Evolutionary conservation across 1,140 invertebrate genomes (phyloP), one percentile per base, ranked within the genome.

Genomic region (Akabosia matsudoensis): DNA sequence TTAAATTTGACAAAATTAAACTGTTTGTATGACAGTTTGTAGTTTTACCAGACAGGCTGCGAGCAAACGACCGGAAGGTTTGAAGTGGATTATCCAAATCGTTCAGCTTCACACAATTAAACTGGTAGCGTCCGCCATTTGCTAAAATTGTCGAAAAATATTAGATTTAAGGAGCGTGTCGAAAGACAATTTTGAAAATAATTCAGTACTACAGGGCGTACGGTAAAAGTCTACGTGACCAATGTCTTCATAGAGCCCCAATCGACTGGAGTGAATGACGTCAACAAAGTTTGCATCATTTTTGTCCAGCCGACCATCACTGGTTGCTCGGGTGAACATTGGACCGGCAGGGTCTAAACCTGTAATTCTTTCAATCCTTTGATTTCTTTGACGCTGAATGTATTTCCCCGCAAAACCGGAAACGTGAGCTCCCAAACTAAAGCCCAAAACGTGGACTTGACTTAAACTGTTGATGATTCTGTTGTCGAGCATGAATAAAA

Each of bases 361-460:
- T 74, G 79, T 79, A 3, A 81, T 77, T 4, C 80, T 74, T 4
- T 67, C 64, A n/a, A 81, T 33, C 34, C 31, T 74, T 45, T 71
- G 33, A 14, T 67, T 7, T 22, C 71, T 2, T 37, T 26, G 33
- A 45, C 0, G 75, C 33, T 64, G 26, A 28, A 75, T 54, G 52
- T 73, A 78, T 28, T 77, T 76, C 10, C 81, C 82, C 16, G 80
- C 76, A 45, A 83, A 80, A 0, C 82, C 82, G 13, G 76, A 70
- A 16, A 83, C 70, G 24, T 84, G 83, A 10, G 82, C 80, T 54
- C 83, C 83, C n/a, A 84, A 34, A 45, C 79, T 81, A 64, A 83
- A 84, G 1, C 83, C 83, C 4, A 84, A 76, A n/a, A 82, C 4
- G 28, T 83, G 82, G 26, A 84, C 80, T 81, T 83, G 31, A 13